Base-by-base conservation (phyloP, 23 tunicate genomes). In the Trididemnum miniatum region DNA sequence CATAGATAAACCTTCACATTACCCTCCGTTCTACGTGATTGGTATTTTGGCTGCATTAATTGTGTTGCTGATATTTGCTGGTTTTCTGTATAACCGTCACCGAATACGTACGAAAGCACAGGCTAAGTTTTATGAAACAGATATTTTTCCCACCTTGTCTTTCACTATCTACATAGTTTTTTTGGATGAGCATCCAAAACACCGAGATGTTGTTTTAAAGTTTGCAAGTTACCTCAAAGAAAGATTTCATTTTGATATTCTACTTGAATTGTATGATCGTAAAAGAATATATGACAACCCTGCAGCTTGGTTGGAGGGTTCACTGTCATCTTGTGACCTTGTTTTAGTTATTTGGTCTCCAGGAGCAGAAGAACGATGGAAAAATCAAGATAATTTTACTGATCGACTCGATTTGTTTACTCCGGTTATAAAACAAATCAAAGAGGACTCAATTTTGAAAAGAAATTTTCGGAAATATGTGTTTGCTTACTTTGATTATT, bases 401-500 rank as follows among this genome's bases (percentile, higher is more conserved):
- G 67, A 71, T 44, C 29, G 54, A 33, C 23, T 54, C 50, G 91
- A 87, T 51, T 28, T 87, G 27, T 78, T 87, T 33, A 40, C 51
- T 34, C 91, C 91, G 36, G 91, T 87, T 71, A 27, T 87, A 34
- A 80, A 51, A 35, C 40, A 38, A 36, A 80, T 80, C 54, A 59
- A 44, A 71, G 33, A 71, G 5, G 79, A 80, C 26, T 31, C 71
- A 24, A 34, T 72, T 25, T 34, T 32, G 26, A 80, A 39, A 35
- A 80, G 50, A 29, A 80, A 80, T 35, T 27, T 71, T 36, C 33
- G 63, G 24, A 87, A 72, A 54, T 80, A 77, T 37, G 35, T 34
- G 30, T 69, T 80, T 59, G 73, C 79, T 20, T 80, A 80, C 37
- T 87, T 87, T 80, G 84, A 80, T n/a, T 87, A 87, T 73, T 64